phyloP scores from a whole-genome alignment of 2,888 invertebrate genomes.

The Brachycybe producta region DNA sequence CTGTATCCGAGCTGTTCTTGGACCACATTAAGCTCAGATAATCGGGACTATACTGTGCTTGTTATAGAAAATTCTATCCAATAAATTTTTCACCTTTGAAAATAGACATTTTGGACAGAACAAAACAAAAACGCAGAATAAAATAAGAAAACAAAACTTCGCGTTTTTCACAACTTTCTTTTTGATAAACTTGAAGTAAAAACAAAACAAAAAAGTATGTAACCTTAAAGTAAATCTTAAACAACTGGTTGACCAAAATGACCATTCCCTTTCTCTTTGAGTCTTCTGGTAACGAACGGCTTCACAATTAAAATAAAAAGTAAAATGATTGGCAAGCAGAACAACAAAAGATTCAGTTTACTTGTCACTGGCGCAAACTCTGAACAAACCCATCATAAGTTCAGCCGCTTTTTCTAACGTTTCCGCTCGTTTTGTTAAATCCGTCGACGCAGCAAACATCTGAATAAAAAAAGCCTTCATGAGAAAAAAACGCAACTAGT shows the following conservation, averaged over 20 bases:
- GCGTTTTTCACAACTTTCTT: no score
- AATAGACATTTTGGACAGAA: no score
- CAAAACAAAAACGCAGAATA: no score
- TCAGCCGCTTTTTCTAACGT: slow-evolving; percentile 87
- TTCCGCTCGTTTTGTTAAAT: slow-evolving; percentile 40
- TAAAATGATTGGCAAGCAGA: background rate
- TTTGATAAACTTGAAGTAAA: no score
- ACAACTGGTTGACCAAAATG: slow-evolving; percentile 87
- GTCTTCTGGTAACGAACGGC: slow-evolving; percentile 69
- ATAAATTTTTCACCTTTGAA: no score
- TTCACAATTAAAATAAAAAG: slow-evolving; percentile 28
- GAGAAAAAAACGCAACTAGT: background rate
- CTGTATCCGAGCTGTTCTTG: no score
- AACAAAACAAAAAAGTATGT: slow-evolving; percentile 73
- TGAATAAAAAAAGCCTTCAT: background rate
- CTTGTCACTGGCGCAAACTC: slow-evolving; percentile 90
- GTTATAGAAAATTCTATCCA: no score
- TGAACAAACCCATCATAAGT: slow-evolving; percentile 78
- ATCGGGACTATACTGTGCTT: no score
- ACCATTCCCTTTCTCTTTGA: slow-evolving; percentile 95
- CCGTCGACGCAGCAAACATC: slow-evolving; percentile 16
- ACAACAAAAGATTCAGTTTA: slow-evolving; percentile 28
- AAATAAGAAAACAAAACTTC: background rate
- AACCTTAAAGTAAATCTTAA: slow-evolving; percentile 92
- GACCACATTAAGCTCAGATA: no score